Evolutionary conservation across 2,113 vertebrate species (phyloP), one percentile per base, ranked within the genome.

Genomic region (Athene cunicularia): DNA sequence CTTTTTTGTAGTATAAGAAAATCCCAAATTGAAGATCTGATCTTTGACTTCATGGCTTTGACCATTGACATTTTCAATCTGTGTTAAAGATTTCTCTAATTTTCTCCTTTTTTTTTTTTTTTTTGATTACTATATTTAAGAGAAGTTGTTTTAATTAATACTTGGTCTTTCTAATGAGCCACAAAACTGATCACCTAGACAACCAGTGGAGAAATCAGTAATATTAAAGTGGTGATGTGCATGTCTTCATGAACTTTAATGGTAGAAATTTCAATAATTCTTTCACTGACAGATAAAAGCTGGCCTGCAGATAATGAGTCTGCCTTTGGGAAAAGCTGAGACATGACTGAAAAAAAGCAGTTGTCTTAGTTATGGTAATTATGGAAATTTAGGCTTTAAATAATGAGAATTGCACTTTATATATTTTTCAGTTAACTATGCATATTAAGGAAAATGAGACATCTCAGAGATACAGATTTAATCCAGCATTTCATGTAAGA

Each of bases 261-360:
- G 73, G 62, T 62, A 86, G 79, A 41, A 91, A 68, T 96, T 92
- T 96, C 94, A 95, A 33, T 94, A 91, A 89, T 80, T 59, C 70
- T 80, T 92, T 93, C 92, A 77, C n/a, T 92, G 63, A 62, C 55
- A 88, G 70, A 85, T 74, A 95, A 92, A 95, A 89, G 66, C 86
- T 63, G 28, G 43, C 66, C 81, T 18, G 2, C 32, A 62, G 68
- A 58, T 95, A 92, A 96, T 73, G 47, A 75, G 87, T 89, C 67
- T 95, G 58, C 84, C 89, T 90, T 82, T 72, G 89, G 82, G 63
- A 92, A 92, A 89, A 96, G 73, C 81, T 86, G 64, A 86, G 73
- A 56, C 43, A 43, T 76, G 63, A 53, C 60, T 95, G 67, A 62
- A 77, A 75, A 75, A 95, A 89, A 84, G 20, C 35, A 88, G 58